Base-by-base conservation (phyloP, 1,140 invertebrate species). In the Palaemon carinicauda region DNA sequence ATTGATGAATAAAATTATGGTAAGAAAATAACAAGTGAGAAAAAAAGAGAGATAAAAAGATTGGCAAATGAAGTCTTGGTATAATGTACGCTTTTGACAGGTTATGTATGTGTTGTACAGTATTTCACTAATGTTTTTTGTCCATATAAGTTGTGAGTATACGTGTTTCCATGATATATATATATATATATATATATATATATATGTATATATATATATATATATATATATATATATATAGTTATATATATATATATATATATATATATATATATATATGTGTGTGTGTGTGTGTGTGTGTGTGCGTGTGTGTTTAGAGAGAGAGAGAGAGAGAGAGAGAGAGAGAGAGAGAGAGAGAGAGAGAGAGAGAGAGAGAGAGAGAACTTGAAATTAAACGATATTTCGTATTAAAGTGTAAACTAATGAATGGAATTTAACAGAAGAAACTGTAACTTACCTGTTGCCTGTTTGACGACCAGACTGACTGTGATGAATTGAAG, bases 171-270 rank as follows among this genome's bases (percentile, higher is more conserved):
- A 21, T 52, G 50, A 33, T 80, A 31, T 80, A 33, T 80, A 21
- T 80, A 31, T 80, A 31, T 80, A 33, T 80, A 27, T 60, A 27
- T 60, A 27, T 79, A 52, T 79, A 24, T 79, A 41, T 75, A 21
- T 75, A 41, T 75, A 29, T 75, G 73, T 75, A 52, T 53, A 24
- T n/a, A n/a, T 78, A 27, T 24, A 21, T 52, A 21, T 15, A 12
- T 52, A n/a, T 52, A n/a, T 52, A 24, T 21, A n/a, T 52, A 27
- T 78, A 51, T 50, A 14, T 51, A 50, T 31, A 78, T 78, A 50
- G 3, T 14, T 78, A 50, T 78, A 24, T 80, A 33, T 80, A 31
- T 80, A 33, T 80, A 21, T 80, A 31, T 80, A 31, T 80, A 33
- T 80, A 27, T 60, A 27, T 60, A 27, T 79, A 52, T 79, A 24